These are phyloP conservation scores for Alces alces DNA, from an alignment of 2,113 vertebrate species.

Conservation along the genomic window DNA sequence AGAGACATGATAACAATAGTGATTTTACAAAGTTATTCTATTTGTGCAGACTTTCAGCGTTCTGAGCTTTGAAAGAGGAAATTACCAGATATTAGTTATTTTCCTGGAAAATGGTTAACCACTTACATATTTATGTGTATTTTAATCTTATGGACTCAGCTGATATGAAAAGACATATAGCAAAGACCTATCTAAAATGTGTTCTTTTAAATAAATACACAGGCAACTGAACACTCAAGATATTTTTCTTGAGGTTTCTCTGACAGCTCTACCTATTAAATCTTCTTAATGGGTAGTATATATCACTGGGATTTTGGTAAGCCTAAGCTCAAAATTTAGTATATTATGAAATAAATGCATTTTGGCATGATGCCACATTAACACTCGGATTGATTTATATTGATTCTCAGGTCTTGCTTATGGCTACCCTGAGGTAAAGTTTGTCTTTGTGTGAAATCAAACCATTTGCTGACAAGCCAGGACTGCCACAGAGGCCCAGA, in stretches of 20 bases:
- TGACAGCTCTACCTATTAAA: neutral
- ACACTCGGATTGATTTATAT: slow-evolving; percentile 4
- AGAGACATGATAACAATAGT: slow-evolving; percentile 35
- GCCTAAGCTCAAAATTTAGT: neutral
- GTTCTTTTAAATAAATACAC: slow-evolving; percentile 1
- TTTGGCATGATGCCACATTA: slow-evolving; percentile 12
- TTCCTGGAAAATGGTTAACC: neutral
- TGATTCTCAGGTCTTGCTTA: neutral
- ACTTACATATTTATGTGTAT: slow-evolving; percentile 15
- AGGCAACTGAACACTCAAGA: neutral
- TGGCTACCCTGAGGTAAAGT: neutral
- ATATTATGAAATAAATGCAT: slow-evolving; percentile 9
- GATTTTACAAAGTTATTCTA: slow-evolving; percentile 59
- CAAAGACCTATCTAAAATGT: neutral
- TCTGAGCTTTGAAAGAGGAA: slow-evolving; percentile 14
- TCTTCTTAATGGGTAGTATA: neutral
- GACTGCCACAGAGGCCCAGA: neutral
- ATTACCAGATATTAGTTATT: slow-evolving; percentile 28
- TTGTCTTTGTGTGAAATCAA: slow-evolving; percentile 11
- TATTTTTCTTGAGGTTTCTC: neutral
- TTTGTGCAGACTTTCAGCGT: slow-evolving; percentile 46
- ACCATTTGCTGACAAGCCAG: slow-evolving; percentile 29
- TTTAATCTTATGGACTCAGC: neutral
- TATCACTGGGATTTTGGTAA: neutral
- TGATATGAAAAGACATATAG: neutral